A percentile compares a stretch with the other conserved stretches of the same genome.
Evolutionary conservation across 2,113 vertebrate genomes (phyloP).

Genomic region (Salvator merianae): DNA sequence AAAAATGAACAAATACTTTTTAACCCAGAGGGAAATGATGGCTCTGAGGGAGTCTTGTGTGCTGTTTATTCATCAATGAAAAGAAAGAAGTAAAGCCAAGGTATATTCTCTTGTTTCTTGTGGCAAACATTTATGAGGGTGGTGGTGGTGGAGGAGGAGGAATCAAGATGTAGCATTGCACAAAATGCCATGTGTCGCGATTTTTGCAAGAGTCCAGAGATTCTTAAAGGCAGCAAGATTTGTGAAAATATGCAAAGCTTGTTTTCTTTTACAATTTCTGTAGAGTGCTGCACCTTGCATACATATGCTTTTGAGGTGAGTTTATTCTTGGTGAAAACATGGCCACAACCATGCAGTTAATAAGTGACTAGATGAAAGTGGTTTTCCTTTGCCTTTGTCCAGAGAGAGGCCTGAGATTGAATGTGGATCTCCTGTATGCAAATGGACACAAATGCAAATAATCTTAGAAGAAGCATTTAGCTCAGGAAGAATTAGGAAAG

Average conservation of each 20-base stretch:
- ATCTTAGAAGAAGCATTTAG: not conserved
- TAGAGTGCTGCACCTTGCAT: too few relatives aligned
- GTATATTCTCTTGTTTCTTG: slow-evolving; percentile 52
- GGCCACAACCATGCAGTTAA: too few relatives aligned
- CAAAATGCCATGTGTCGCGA: slow-evolving; percentile 36
- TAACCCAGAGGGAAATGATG: slow-evolving; percentile 58
- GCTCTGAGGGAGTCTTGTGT: slow-evolving; percentile 59
- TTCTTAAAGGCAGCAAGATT: slow-evolving; percentile 32
- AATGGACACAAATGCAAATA: not conserved
- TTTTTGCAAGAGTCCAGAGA: slow-evolving; percentile 41
- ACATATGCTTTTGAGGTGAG: too few relatives aligned
- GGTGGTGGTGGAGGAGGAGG: not conserved
- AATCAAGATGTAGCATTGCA: slow-evolving; percentile 12
- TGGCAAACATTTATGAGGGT: not conserved
- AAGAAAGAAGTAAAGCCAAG: slow-evolving; percentile 47
- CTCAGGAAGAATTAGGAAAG: not conserved
- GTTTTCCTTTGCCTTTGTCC: too few relatives aligned
- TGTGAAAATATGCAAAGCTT: slow-evolving; percentile 38
- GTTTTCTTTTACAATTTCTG: not conserved
- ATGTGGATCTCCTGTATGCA: not conserved
- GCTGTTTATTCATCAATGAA: slow-evolving; percentile 55
- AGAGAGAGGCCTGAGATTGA: too few relatives aligned
- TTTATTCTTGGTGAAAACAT: too few relatives aligned
- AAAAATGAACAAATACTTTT: slow-evolving; percentile 76
- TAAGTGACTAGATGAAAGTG: too few relatives aligned